These are phyloP conservation scores for Melanotaenia boesemani DNA, from an alignment of 2,797 vertebrate species.

Conservation along the genomic window DNA sequence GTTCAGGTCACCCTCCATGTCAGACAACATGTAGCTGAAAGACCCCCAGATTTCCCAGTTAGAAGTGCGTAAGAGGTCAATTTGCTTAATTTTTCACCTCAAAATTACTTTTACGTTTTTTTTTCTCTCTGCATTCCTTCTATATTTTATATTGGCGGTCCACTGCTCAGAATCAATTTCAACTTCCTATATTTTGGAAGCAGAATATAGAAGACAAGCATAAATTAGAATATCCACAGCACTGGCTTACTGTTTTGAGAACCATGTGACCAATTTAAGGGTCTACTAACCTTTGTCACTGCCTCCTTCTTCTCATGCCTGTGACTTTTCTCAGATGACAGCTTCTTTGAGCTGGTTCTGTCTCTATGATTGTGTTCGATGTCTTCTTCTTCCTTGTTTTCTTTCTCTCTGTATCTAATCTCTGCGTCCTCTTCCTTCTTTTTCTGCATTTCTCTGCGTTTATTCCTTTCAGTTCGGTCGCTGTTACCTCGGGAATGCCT, in stretches of 20 bases:
- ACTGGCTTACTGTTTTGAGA: not conserved
- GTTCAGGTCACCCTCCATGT: too few species aligned
- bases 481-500: constrained; percentile 44
- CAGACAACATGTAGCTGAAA: too few species aligned
- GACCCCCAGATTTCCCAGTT: too few species aligned
- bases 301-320: constrained; percentile 23
- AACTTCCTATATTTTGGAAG: constrained; percentile 58
- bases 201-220: not conserved
- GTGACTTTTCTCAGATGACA: constrained; percentile 32
- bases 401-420: constrained; percentile 23
- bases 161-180: constrained; percentile 17
- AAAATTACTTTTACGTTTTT: constrained; percentile 1
- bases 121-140: constrained; percentile 47
- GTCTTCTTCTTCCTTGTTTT: constrained; percentile 52
- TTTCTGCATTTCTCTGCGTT: constrained; percentile 22
- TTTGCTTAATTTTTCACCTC: not conserved
- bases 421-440: constrained; percentile 11
- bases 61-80: too few species aligned
- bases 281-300: constrained; percentile 54
- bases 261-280: not conserved
- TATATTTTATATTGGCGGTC: constrained; percentile 36
- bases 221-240: not conserved
- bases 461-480: constrained; percentile 44
- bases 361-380: constrained; percentile 55
- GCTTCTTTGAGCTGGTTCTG: constrained; percentile 37